phyloP scores from a whole-genome alignment of 2,113 vertebrate genomes.

The Labeo catla region DNA sequence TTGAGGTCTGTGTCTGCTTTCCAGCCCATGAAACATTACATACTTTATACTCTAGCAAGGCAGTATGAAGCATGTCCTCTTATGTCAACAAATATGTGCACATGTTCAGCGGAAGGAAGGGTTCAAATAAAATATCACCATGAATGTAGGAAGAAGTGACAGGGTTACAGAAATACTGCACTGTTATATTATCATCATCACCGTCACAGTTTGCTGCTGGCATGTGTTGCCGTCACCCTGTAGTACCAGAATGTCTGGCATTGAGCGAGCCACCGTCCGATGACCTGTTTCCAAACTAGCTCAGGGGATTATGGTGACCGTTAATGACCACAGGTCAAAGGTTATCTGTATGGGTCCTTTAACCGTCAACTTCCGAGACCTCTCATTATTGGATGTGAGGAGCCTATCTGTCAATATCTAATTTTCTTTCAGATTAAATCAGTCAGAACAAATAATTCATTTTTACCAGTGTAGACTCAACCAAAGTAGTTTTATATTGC shows the following conservation, averaged over 20 bases:
- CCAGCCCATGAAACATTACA: conserved; percentile 31
- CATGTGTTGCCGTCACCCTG: neutral
- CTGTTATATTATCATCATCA: conserved; percentile 18
- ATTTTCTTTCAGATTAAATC: neutral
- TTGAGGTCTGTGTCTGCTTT: conserved; percentile 3
- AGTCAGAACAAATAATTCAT: neutral
- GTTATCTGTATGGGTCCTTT: conserved; percentile 3
- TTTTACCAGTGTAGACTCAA: no score
- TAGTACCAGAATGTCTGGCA: neutral
- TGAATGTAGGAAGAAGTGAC: conserved; percentile 11
- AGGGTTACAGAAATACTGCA: neutral
- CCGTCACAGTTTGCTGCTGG: neutral
- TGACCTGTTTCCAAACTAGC: conserved; percentile 1
- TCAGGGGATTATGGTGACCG: neutral
- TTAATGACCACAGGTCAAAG: conserved; percentile 16
- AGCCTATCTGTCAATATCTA: neutral
- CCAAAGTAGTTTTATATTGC: no score
- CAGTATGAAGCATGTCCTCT: neutral
- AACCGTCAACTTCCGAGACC: neutral
- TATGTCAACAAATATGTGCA: neutral
- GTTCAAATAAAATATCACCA: neutral
- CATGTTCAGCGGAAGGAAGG: neutral
- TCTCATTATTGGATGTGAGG: neutral
- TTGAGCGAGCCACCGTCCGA: neutral
- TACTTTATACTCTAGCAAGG: neutral